phyloP scores from a whole-genome alignment of 2,888 invertebrate genomes.

The Cryptus armator region DNA sequence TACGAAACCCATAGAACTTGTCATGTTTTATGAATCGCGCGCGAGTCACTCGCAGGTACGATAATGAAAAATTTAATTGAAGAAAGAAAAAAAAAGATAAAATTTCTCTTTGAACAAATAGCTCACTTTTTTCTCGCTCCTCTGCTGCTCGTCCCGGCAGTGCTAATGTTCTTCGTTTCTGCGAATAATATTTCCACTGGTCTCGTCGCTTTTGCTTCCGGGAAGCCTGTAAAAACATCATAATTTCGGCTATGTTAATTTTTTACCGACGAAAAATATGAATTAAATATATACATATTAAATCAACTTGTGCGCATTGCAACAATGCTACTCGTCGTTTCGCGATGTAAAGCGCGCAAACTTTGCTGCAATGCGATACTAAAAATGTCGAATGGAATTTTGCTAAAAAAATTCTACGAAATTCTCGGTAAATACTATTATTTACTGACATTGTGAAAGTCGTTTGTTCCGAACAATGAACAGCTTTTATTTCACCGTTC shows the following conservation, averaged over 20 bases:
- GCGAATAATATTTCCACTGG: slow-evolving; percentile 53
- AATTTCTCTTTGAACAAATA: slow-evolving; percentile 37
- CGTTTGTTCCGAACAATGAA: neutral
- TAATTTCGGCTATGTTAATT: slow-evolving; percentile 16
- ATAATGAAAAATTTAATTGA: neutral
- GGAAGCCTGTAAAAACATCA: slow-evolving; percentile 59
- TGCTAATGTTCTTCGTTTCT: slow-evolving; percentile 64
- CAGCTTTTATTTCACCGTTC: neutral
- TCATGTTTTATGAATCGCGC: neutral
- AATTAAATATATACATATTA: neutral
- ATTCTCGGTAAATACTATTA: no score
- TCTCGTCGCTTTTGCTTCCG: slow-evolving; percentile 48
- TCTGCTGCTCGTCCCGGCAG: slow-evolving; percentile 57
- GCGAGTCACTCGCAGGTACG: neutral
- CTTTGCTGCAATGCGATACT: no score
- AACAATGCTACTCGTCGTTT: neutral
- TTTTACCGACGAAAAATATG: neutral
- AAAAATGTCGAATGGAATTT: no score
- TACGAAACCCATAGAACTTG: neutral
- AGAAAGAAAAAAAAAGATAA: slow-evolving; percentile 14
- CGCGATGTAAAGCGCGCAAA: no score
- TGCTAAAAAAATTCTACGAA: no score
- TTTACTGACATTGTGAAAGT: no score
- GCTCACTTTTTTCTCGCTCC: slow-evolving; percentile 64
- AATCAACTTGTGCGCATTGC: neutral